Conservation (phyloP, 2,113 vertebrate genomes). For the Mormyrus lacerda region DNA sequence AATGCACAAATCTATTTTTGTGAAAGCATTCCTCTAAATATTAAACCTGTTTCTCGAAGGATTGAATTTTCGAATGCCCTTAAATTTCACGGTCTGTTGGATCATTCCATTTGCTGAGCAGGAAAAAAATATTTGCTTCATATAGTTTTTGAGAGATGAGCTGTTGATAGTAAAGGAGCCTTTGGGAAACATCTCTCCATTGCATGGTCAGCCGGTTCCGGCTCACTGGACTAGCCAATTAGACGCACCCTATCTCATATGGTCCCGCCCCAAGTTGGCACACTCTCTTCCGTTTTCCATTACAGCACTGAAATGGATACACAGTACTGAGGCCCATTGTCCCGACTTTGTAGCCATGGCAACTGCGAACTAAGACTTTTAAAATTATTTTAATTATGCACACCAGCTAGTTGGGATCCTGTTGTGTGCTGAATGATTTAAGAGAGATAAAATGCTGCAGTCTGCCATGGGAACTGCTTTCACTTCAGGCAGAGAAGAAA, state of each 20-base stretch:
- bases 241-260: background rate
- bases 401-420: conserved; percentile 27
- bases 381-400: conserved; percentile 51
- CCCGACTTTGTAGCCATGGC: conserved; percentile 37
- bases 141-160: conserved; percentile 1
- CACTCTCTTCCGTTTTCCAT: conserved; percentile 18
- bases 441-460: background rate
- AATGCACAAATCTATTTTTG: background rate
- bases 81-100: background rate
- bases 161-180: background rate
- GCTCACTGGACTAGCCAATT: conserved; percentile 4
- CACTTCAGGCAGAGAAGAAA: background rate
- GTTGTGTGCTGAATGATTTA: conserved; percentile 16
- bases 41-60: background rate
- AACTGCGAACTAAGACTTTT: conserved; percentile 41
- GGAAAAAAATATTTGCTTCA: background rate
- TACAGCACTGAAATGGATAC: conserved; percentile 11
- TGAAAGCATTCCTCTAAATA: background rate
- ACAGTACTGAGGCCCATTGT: background rate
- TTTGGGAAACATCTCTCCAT: background rate
- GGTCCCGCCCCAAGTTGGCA: background rate
- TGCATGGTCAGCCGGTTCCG: background rate
- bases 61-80: background rate
- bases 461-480: background rate
- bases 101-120: background rate